Conservation (phyloP, 2,888 invertebrate species). For the Stenichneumon culpator region DNA sequence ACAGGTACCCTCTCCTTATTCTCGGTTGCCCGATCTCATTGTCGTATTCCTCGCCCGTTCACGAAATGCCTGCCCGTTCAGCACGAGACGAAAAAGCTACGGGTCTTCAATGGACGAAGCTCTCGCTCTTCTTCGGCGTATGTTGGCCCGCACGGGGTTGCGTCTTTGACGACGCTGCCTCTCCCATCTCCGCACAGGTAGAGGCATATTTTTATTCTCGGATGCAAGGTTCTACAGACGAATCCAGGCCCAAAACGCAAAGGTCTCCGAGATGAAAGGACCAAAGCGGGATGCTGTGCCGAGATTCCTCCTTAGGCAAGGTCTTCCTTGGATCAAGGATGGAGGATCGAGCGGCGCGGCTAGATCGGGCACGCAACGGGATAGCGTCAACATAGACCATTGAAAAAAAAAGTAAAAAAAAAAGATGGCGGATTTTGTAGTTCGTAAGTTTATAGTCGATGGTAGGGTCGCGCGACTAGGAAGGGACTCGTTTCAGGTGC, state of each 20-base stretch:
- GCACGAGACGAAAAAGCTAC: conserved; percentile 31
- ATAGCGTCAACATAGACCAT: conserved; percentile 34
- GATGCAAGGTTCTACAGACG: conserved; percentile 54
- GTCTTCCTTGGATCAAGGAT: conserved; percentile 55
- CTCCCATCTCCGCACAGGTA: conserved; percentile 55
- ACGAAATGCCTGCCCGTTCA: conserved; percentile 41
- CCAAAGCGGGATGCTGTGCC: conserved; percentile 11
- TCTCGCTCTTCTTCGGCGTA: conserved; percentile 6
- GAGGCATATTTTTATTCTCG: conserved; percentile 56
- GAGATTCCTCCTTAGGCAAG: conserved; percentile 47
- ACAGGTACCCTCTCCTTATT: conserved; percentile 61
- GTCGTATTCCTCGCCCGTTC: conserved; percentile 50
- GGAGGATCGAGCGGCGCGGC: conserved; percentile 45
- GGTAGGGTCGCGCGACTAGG: conserved; percentile 33
- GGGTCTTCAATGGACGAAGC: conserved; percentile 55
- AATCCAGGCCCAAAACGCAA: conserved; percentile 47
- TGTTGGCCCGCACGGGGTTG: conserved; percentile 74
- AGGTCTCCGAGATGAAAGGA: conserved; percentile 24
- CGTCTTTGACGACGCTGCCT: conserved; percentile 76
- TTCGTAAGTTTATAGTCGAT: conserved; percentile 43
- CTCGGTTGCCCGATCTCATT: conserved; percentile 63
- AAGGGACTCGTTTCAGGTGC: conserved; percentile 70
- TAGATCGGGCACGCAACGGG: conserved; percentile 21
- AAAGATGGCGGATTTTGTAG: neutral
- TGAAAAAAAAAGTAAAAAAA: conserved; percentile 18